Evolutionary conservation across 2,888 invertebrate genomes (phyloP).

Genomic region (Eupsilia transversa): DNA sequence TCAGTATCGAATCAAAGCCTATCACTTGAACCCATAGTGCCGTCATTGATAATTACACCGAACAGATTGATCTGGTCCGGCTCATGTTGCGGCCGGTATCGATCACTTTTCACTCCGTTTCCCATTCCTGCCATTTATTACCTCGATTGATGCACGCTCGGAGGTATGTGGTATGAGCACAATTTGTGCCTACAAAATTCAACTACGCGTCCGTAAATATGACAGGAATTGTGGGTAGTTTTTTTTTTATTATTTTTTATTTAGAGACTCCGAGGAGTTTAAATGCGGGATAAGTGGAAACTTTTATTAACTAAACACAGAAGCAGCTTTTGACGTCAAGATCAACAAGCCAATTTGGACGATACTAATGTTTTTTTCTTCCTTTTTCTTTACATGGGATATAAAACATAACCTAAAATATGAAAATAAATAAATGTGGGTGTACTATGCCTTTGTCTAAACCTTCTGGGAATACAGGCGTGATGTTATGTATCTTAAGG

Average conservation of each 20-base stretch:
- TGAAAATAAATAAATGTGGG: too few species aligned
- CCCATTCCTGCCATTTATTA: too few species aligned
- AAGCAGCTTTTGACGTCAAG: background rate
- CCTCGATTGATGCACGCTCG: too few species aligned
- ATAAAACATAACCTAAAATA: too few species aligned
- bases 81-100: constrained; percentile 22
- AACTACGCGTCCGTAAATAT: too few species aligned
- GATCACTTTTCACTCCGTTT: background rate
- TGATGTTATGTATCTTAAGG: background rate
- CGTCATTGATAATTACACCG: constrained; percentile 50
- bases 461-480: background rate
- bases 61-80: constrained; percentile 44
- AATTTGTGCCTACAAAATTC: too few species aligned
- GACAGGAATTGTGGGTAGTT: background rate
- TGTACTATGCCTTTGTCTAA: background rate
- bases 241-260: background rate
- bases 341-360: background rate
- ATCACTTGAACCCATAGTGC: constrained; percentile 34
- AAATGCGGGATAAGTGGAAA: background rate
- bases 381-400: too few species aligned
- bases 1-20: constrained; percentile 31
- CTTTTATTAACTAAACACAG: background rate
- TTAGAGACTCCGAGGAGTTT: background rate
- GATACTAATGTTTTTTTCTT: background rate
- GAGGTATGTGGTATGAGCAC: too few species aligned